Percentiles rank a stretch among this genome's conserved stretches.
Conservation (phyloP, 2,113 vertebrate species). For the Oryzias celebensis region DNA sequence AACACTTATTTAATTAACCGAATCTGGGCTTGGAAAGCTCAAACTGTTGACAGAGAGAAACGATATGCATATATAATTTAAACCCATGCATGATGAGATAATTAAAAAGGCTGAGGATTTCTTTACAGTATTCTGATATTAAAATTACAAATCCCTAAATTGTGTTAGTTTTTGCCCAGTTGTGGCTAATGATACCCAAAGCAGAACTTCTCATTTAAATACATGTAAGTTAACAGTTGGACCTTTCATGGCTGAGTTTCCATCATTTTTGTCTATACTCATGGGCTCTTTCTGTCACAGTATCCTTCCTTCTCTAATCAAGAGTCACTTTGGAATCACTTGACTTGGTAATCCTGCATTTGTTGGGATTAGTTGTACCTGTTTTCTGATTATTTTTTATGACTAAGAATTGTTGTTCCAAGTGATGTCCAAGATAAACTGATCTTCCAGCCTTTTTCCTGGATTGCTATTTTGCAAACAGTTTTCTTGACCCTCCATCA, state of each 20-base stretch:
- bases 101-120: too few species aligned
- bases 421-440: slow-evolving; percentile 68
- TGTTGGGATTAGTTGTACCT: slow-evolving; percentile 61
- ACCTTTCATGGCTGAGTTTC: slow-evolving; percentile 24
- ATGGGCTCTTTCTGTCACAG: slow-evolving; percentile 55
- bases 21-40: slow-evolving; percentile 45
- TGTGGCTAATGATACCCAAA: slow-evolving; percentile 44
- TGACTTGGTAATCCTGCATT: slow-evolving; percentile 68
- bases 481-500: slow-evolving; percentile 58
- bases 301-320: slow-evolving; percentile 64
- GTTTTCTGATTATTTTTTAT: slow-evolving; percentile 71
- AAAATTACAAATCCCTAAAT: slow-evolving; percentile 54
- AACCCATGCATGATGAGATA: too few species aligned
- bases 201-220: slow-evolving; percentile 46
- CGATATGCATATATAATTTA: slow-evolving; percentile 26
- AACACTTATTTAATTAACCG: slow-evolving; percentile 45
- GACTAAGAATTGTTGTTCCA: slow-evolving; percentile 64
- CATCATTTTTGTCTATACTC: slow-evolving; percentile 24
- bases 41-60: slow-evolving; percentile 39
- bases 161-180: slow-evolving; percentile 60
- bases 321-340: slow-evolving; percentile 62
- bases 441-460: slow-evolving; percentile 50
- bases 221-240: slow-evolving; percentile 52
- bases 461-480: slow-evolving; percentile 52
- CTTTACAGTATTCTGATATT: slow-evolving; percentile 47